Conservation (phyloP, 2,113 vertebrate genomes). For the Plecotus auritus region DNA sequence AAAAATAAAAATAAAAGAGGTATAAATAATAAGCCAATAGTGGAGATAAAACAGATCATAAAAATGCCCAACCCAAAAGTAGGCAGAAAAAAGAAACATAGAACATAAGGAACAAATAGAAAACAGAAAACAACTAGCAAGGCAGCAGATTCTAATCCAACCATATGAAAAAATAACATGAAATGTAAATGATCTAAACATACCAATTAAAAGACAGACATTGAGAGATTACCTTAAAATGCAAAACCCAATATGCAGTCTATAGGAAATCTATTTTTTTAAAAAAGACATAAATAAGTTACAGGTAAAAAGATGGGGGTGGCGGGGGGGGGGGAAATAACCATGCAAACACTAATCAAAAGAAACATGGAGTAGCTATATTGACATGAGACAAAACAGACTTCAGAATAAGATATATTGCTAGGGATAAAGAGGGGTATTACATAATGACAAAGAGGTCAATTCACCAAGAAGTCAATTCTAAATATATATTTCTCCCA, state of each 20-base stretch:
- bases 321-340: neutral
- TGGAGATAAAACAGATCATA: neutral
- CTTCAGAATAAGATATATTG: neutral
- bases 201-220: neutral
- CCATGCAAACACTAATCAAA: neutral
- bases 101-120: neutral
- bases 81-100: neutral
- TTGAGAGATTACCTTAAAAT: neutral
- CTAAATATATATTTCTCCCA: neutral
- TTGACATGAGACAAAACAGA: neutral
- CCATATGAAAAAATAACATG: neutral
- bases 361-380: neutral
- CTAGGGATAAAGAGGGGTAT: neutral
- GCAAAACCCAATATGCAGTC: neutral
- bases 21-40: neutral
- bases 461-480: neutral
- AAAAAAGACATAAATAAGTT: neutral
- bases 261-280: neutral
- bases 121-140: constrained; percentile 5
- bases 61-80: neutral
- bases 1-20: neutral
- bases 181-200: constrained; percentile 4
- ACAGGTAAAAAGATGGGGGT: neutral
- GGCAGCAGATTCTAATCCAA: constrained; percentile 1
- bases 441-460: neutral